A percentile compares a stretch with the other conserved stretches of the same genome.
phyloP scores from a whole-genome alignment of 2,113 vertebrate genomes.

The Sprattus sprattus region DNA sequence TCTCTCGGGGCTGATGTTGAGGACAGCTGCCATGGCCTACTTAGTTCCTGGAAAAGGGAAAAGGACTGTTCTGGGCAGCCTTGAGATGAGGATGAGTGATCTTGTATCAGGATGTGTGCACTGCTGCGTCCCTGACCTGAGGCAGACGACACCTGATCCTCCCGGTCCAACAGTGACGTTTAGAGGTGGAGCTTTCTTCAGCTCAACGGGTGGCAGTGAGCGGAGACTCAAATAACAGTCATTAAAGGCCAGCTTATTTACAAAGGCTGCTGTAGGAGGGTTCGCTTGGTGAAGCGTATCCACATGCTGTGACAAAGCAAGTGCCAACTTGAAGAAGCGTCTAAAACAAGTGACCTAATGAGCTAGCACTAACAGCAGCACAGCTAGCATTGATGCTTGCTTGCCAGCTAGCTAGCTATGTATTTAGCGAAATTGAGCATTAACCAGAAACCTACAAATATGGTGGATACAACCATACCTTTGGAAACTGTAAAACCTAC shows the following conservation, averaged over 20 bases:
- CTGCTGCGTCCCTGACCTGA: neutral
- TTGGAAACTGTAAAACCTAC: too few species aligned
- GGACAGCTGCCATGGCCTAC: neutral
- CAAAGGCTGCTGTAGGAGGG: neutral
- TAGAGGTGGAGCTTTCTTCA: neutral
- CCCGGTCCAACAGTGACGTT: neutral
- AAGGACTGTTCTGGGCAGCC: neutral
- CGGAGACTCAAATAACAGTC: neutral
- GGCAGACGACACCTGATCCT: neutral
- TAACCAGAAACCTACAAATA: neutral
- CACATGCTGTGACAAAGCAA: neutral
- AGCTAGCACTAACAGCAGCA: neutral
- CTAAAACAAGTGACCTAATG: neutral
- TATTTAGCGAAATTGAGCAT: neutral
- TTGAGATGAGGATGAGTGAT: neutral
- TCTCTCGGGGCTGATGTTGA: neutral
- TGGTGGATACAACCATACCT: too few species aligned
- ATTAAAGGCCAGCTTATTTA: constrained; percentile 1
- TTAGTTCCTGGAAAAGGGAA: neutral
- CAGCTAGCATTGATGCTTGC: neutral
- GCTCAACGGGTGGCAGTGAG: too few species aligned
- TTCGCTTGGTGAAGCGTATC: neutral
- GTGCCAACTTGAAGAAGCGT: neutral
- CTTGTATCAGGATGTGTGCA: neutral
- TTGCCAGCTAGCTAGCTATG: neutral